Evolutionary conservation across 2,113 vertebrate species (phyloP), one percentile per base, ranked within the genome.

Genomic region (Ardeotis arabs): DNA sequence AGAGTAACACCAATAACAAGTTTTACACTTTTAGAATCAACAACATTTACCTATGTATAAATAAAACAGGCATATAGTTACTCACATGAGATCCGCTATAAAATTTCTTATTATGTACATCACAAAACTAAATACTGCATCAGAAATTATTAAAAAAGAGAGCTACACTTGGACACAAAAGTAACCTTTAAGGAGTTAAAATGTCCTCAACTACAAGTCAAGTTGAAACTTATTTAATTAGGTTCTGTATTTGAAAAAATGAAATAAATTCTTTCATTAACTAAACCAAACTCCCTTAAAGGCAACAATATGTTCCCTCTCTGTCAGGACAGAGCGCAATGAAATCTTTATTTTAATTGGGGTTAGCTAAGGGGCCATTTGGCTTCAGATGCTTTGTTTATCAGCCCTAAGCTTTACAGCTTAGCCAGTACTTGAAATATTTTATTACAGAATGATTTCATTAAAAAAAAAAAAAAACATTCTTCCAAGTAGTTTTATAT

Each of bases 311-410:
- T 98, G 98, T 97, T 98, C 98, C 97, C 86, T 97, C 97, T 98
- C 97, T 98, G 97, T 98, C 98, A 98, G 97, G 97, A 98, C 97
- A 98, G 97, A 98, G 97, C 89, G 97, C 97, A 98, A 97, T 97
- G 97, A 98, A 98, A 98, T 98, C 97, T 98, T 97, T 98, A 97
- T 98, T 98, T 98, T 98, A 98, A 98, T 98, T 98, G 98, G 98
- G 98, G 98, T 98, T 98, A 98, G 98, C 97, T 96, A 93, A 97
- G 92, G 97, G 98, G 98, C 97, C 98, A 98, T 98, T 98, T 98
- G 98, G 97, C 97, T 98, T 98, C 97, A 96, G 95, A 97, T 93
- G 97, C 96, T 98, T 97, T 98, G 97, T 98, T 98, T 98, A 98
- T 98, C 97, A 98, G 97, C 96, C 97, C 97, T 97, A 97, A 97